Base-by-base conservation (phyloP, 2,113 vertebrate species). In the Oplegnathus fasciatus region DNA sequence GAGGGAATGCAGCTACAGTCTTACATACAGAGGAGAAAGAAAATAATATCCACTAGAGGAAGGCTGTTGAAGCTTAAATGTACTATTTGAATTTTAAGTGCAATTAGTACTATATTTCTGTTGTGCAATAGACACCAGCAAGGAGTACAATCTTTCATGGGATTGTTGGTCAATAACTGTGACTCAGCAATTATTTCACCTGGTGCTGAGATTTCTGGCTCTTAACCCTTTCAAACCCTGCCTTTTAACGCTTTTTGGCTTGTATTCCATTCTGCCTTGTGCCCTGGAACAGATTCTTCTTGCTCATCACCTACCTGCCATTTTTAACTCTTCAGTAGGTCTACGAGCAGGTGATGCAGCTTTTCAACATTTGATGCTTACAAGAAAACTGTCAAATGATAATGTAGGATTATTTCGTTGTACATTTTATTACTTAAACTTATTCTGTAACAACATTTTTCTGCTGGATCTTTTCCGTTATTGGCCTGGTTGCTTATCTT, bases 271-370 rank as follows among this genome's bases (percentile, higher is more conserved):
- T 52, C 14, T 48, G 14, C 32, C 54, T 42, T n/a, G 18, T 32
- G 17, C 24, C n/a, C 44, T 26, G 34, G 26, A 78, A 82, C 17
- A 55, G 5, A 83, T 73, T 42, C 44, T 65, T 26, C 46, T 55
- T 64, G 28, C 24, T 67, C 62, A 44, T n/a, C 9, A 9, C 46
- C 40, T 5, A 18, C 9, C 8, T 24, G 50, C 8, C 6, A 22
- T 28, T 57, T 57, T 26, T 2, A 26, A 10, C 18, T 28, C 3
- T 17, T 46, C 13, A 40, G 42, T 55, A 46, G 3, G 32, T n/a
- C 18, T 28, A 10, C 0, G 1, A 74, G 30, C 0, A 6, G 26
- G 20, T 8, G 26, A 64, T 37, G n/a, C 2, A 14, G 40, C 44
- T 26, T 75, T 30, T 50, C 7, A 52, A 37, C 40, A 20, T 40